These are phyloP conservation scores for Drosophila engyochracea DNA, from an alignment of 2,888 invertebrate genomes.

Conservation along the genomic window DNA sequence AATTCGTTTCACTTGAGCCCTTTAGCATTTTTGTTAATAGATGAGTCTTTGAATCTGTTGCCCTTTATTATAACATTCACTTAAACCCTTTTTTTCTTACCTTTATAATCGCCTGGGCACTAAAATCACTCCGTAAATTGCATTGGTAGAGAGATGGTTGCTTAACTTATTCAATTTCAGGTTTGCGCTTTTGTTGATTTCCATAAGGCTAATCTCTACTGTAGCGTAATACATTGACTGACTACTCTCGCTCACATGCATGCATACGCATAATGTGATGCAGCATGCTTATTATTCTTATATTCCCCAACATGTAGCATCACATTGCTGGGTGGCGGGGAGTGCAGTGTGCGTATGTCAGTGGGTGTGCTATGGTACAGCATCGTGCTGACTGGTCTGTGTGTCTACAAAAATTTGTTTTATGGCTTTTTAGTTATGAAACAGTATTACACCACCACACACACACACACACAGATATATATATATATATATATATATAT, in stretches of 20 bases:
- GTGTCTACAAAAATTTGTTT: conserved; percentile 77
- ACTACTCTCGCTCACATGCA: neutral
- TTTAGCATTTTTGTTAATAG: neutral
- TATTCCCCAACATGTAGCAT: conserved; percentile 9
- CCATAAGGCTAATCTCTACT: conserved; percentile 67
- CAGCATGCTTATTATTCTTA: conserved; percentile 58
- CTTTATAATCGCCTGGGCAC: neutral
- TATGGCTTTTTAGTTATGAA: conserved; percentile 80
- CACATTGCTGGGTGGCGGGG: neutral
- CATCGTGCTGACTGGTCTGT: conserved; percentile 25
- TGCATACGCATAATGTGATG: conserved; percentile 26
- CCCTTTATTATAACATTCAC: neutral
- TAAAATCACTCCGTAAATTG: neutral
- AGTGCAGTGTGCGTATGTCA: neutral
- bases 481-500: neutral
- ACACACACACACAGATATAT: conserved; percentile 1
- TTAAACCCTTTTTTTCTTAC: neutral
- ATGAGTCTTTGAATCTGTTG: neutral
- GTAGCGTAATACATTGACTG: conserved; percentile 16
- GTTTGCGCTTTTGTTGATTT: conserved; percentile 42
- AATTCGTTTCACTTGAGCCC: neutral
- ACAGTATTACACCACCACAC: conserved; percentile 65
- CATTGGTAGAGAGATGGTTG: neutral
- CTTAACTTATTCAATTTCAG: conserved; percentile 17
- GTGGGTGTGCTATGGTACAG: conserved; percentile 8